These are phyloP conservation scores for Platichthys stellatus DNA, from an alignment of 2,113 vertebrate species.

Conservation along the genomic window DNA sequence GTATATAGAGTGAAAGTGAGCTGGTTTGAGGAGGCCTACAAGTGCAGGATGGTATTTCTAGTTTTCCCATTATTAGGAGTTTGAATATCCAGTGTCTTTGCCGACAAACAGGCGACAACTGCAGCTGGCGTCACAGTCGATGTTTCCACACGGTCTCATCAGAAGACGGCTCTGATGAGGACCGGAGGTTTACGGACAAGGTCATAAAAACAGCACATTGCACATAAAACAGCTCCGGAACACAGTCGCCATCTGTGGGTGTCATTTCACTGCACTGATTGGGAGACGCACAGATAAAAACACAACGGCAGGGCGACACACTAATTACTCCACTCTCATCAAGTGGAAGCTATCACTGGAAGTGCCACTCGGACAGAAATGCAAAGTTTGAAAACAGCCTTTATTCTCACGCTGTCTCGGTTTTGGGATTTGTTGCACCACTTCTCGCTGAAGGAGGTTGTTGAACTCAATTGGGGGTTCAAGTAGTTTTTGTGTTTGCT, in stretches of 20 bases:
- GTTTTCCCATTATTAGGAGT: constrained; percentile 2
- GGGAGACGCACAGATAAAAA: constrained; percentile 56
- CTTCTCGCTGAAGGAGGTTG: not conserved
- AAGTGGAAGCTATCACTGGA: constrained; percentile 28
- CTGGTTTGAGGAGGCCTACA: no score
- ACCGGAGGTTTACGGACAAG: constrained; percentile 18
- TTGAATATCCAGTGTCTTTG: constrained; percentile 9
- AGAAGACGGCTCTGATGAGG: constrained; percentile 23
- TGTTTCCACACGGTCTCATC: constrained; percentile 23
- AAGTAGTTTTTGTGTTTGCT: constrained; percentile 3
- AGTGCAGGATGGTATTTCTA: not conserved
- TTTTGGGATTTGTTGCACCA: constrained; percentile 21
- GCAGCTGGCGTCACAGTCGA: not conserved
- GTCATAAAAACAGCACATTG: constrained; percentile 38
- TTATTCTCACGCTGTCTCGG: not conserved
- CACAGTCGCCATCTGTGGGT: constrained; percentile 59
- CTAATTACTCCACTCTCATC: constrained; percentile 45
- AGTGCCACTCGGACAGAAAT: constrained; percentile 37
- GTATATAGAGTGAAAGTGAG: not conserved
- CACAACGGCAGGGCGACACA: constrained; percentile 44
- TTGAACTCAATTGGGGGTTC: constrained; percentile 3
- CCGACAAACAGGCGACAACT: constrained; percentile 10
- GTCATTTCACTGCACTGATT: constrained; percentile 47
- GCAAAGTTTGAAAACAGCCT: constrained; percentile 12
- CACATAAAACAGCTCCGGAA: constrained; percentile 46